Evolutionary conservation across 2,888 invertebrate species (phyloP), one percentile per base, ranked within the genome.

Genomic region (Phengaris arion): DNA sequence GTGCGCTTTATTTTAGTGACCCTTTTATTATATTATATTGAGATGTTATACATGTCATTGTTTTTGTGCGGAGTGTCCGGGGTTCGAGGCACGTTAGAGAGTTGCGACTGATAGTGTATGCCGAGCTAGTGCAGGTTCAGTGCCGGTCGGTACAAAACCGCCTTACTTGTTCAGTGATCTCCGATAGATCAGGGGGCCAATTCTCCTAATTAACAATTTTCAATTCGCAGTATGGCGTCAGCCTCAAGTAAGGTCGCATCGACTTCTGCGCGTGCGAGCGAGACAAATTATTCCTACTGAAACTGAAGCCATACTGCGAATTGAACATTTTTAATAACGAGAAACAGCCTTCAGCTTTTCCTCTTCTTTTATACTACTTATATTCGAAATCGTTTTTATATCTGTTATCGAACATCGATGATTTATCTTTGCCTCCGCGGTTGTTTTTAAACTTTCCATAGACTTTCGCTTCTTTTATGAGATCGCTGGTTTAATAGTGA

Each of bases 21-120:
- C 86, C 84, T 87, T 89, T 90, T 89, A 88, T 88, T 86, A 85
- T 90, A 91, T 91, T 91, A 91, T 93, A 92, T 92, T 91, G 91
- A 91, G 88, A 92, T 93, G 93, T 93, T 93, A 91, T 88, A 89
- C 86, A 90, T 90, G 87, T 93, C 87, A 91, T 92, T 92, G 91
- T 93, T 93, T 75, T 92, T 89, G 91, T 90, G 92, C 88, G 87
- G 88, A 90, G 90, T 89, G 90, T 90, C 90, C 89, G 87, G 91
- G 91, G 89, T 86, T 83, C 79, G 80, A 84, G 83, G 85, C 89
- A 91, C 89, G 86, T 87, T 85, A 88, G 92, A 93, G 93, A 92
- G 87, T 86, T 88, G 90, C 89, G 93, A 93, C 93, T 93, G 93
- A 93, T 92, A 90, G 90, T 90, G 88, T 86, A 86, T 84, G 85